Base-by-base conservation (phyloP, 1,140 invertebrate species). In the Euglossa dilemma region DNA sequence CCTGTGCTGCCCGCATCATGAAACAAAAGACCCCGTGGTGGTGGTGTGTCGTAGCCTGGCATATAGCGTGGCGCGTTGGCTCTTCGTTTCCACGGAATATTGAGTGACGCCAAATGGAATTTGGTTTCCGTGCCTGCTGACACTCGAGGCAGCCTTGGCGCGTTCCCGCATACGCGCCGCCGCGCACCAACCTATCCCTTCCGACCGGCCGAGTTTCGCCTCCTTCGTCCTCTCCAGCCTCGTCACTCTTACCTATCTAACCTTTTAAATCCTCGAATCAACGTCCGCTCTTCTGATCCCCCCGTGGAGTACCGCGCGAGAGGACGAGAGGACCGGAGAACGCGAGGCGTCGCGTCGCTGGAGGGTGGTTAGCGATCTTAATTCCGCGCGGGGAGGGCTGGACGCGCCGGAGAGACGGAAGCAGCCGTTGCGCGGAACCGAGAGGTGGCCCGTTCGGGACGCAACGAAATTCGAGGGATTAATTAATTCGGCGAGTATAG, bases 31-130 rank as follows among this genome's bases (percentile, higher is more conserved):
- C 81, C 72, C 4, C 25, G 78, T 20, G n/a, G 69, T 4, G 47
- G 14, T 23, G 74, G 25, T 25, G 36, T 47, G 59, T n/a, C 47
- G 47, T 64, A 11, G 25, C 66, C 67, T 56, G 25, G 28, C 57
- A 16, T 12, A 16, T 36, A 36, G 36, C 36, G 36, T 36, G 36
- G 36, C 36, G 47, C 69, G 43, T n/a, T 61, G 47, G 67, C 70
- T 66, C 63, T 79, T 77, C 74, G 75, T 90, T 87, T 90, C 76
- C 28, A 87, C 57, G 75, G 81, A 92, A 91, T 91, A 92, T 92
- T 90, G 89, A 90, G 90, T 92, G 85, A 92, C 90, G 82, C 81
- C 83, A 43, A 87, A 83, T 75, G 84, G 91, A 90, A 89, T 91
- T 89, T 71, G 70, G 85, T 91, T 90, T 87, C 88, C 72, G 59